phyloP scores from a whole-genome alignment of 2,113 vertebrate species.

The Alligator mississippiensis region DNA sequence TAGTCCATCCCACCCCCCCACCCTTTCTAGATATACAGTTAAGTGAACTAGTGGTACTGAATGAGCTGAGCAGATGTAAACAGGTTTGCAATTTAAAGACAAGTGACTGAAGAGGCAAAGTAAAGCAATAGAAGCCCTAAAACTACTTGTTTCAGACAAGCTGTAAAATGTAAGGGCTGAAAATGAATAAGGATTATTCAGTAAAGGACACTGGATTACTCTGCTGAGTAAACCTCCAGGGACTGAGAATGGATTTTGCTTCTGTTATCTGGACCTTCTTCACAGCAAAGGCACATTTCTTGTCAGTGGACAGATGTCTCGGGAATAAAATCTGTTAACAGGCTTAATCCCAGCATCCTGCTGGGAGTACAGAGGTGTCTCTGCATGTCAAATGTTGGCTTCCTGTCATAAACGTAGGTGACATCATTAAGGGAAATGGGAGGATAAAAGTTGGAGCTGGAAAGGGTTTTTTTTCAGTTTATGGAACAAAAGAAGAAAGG shows the following conservation, averaged over 20 bases:
- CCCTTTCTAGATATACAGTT: neutral
- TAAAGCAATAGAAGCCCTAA: neutral
- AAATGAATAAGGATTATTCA: neutral
- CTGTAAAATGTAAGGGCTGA: neutral
- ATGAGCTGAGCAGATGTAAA: neutral
- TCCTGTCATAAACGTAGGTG: slow-evolving; percentile 65
- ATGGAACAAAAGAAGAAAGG: slow-evolving; percentile 71
- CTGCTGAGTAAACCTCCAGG: neutral
- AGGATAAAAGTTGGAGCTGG: slow-evolving; percentile 69
- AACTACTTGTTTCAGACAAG: neutral
- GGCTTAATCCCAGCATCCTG: slow-evolving; percentile 55
- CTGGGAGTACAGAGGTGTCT: slow-evolving; percentile 65
- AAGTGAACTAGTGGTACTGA: neutral
- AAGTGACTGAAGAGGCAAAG: neutral
- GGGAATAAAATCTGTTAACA: slow-evolving; percentile 55
- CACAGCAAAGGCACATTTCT: slow-evolving; percentile 26
- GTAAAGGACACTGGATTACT: neutral
- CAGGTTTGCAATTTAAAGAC: neutral
- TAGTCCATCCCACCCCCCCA: neutral
- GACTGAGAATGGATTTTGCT: slow-evolving; percentile 8
- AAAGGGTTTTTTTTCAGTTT: slow-evolving; percentile 65
- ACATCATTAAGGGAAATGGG: slow-evolving; percentile 72
- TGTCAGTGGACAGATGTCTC: slow-evolving; percentile 33
- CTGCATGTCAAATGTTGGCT: slow-evolving; percentile 57
- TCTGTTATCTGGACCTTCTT: neutral